A percentile compares a stretch with the other conserved stretches of the same genome.
Conservation (phyloP, 92 coral and sea anemone species). For the Parazoanthus atlanticus region DNA sequence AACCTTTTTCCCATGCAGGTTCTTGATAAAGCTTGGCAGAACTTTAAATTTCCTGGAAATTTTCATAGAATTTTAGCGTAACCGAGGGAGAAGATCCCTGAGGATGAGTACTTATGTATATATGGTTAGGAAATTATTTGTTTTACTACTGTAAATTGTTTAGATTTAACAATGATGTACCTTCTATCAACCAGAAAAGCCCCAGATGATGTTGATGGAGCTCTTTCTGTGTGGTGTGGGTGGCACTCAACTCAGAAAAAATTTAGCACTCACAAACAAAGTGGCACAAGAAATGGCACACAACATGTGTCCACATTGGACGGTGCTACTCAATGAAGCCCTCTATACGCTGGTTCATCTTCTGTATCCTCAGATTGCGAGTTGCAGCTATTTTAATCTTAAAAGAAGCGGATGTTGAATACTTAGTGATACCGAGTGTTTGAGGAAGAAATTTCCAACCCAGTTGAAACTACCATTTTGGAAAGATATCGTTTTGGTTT, state of each 20-base stretch:
- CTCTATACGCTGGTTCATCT: conserved; percentile 72
- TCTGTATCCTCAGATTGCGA: conserved; percentile 76
- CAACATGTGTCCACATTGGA: conserved; percentile 54
- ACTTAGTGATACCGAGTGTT: no score
- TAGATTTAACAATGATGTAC: background rate
- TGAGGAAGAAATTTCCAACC: background rate
- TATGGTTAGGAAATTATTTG: background rate
- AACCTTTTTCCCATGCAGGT: no score
- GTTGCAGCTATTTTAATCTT: background rate
- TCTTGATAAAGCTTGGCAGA: no score
- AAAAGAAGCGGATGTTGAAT: no score
- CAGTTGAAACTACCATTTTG: no score
- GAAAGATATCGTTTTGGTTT: no score
- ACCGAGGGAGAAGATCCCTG: background rate
- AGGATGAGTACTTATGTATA: no score
- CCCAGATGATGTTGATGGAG: conserved; percentile 77
- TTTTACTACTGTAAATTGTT: no score
- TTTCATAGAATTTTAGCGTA: no score
- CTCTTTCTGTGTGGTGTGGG: conserved; percentile 81
- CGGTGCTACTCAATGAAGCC: conserved; percentile 77
- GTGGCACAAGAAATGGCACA: conserved; percentile 61
- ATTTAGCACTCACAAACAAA: conserved; percentile 62
- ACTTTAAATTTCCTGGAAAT: no score
- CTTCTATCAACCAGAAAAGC: conserved; percentile 63
- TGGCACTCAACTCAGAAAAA: conserved; percentile 73